Percentiles rank a stretch among this genome's conserved stretches.
Conservation (phyloP, 2,113 vertebrate genomes). For the Sceloporus undulatus region DNA sequence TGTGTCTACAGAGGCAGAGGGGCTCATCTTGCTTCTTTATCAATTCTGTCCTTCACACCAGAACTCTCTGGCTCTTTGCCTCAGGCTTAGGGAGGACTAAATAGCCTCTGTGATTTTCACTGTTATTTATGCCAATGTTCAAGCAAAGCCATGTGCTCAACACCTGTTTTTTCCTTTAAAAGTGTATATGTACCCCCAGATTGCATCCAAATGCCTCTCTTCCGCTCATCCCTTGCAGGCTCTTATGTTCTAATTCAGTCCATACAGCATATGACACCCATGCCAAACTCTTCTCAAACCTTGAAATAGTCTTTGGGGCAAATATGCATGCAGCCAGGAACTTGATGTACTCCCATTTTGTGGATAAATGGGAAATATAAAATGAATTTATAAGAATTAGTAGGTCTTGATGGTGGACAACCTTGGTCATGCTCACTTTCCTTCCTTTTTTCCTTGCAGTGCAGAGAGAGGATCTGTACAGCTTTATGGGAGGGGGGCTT, state of each 20-base stretch:
- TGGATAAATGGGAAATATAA: not conserved
- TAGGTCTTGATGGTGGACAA: not conserved
- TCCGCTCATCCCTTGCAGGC: not conserved
- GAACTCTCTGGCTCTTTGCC: conserved; percentile 1
- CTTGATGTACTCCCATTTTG: not conserved
- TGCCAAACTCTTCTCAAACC: not conserved
- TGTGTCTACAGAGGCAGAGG: not conserved
- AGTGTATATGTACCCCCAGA: not conserved
- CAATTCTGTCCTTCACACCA: conserved; percentile 17
- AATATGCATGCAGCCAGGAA: not conserved
- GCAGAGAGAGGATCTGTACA: not conserved
- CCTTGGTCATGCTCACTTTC: not conserved
- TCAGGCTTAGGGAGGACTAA: not conserved
- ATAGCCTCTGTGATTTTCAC: not conserved
- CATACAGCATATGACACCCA: not conserved
- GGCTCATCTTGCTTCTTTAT: conserved; percentile 28
- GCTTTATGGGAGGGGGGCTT: not conserved
- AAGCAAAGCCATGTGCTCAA: conserved; percentile 8
- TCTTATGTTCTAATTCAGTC: not conserved
- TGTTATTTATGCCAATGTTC: not conserved
- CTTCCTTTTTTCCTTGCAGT: not conserved
- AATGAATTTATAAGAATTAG: not conserved
- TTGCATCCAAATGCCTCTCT: not conserved
- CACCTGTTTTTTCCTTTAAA: conserved; percentile 2
- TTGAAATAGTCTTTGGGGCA: not conserved